Base-by-base conservation (phyloP, 2,797 vertebrate genomes). In the Amblyopsis hoosieri region DNA sequence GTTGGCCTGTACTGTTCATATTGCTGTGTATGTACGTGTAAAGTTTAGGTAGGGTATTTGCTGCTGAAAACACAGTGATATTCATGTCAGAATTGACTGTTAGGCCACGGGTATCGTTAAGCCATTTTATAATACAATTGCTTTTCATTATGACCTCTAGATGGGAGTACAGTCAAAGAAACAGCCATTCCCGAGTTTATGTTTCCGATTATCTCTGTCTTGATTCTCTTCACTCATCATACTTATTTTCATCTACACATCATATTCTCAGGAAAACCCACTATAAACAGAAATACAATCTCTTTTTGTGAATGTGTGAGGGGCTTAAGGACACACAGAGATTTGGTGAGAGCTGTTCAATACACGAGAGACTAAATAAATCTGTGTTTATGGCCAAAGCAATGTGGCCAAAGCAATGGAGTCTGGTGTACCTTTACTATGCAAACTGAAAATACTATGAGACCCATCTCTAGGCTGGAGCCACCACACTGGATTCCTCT, bases 401-500 rank as follows among this genome's bases (percentile, higher is more conserved):
- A 37, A 33, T 60, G 46, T 23, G 23, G 14, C 4, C 3, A 23
- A 23, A 29, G 3, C 23, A 29, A 45, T 46, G 51, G 17, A 13
- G 19, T 60, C 56, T 46, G 56, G 62, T 80, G 76, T 64, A 54
- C 55, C 31, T 19, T 15, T 67, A 70, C 82, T 74, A 70, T 67
- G 29, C 72, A 77, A 76, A 82, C 75, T 89, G 87, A 88, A 90
- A 92, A 84, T 45, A 64, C 60, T 75, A 76, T 80, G 75, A 82
- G 69, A 69, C 80, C 77, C 82, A 66, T 87, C 85, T 57, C 13
- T 17, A 88, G 78, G 71, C 77, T 66, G 65, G 69, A 82, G 78
- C 67, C 73, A 58, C 79, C 81, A 84, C 65, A 78, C 78, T 81
- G 77, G 75, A 80, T 88, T 93, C 92, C 89, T 90, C 93, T 70